Conservation (phyloP, 2,888 invertebrate genomes). For the Metacarcinus magister region DNA sequence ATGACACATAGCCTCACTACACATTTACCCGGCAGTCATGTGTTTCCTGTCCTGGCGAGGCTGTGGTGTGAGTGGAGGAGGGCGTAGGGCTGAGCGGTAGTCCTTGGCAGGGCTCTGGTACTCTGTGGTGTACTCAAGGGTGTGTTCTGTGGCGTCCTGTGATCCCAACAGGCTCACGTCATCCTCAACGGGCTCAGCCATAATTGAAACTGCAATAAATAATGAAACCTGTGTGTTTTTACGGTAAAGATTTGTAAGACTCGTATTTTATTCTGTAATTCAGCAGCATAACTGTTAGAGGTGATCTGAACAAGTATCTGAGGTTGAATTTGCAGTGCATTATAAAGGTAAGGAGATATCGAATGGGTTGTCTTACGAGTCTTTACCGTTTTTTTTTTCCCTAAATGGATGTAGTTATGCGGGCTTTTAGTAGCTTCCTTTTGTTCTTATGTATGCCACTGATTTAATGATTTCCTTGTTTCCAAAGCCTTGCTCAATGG, state of each 20-base stretch:
- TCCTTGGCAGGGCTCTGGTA: not conserved
- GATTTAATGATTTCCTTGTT: too few relatives aligned
- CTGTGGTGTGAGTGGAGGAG: conserved; percentile 50
- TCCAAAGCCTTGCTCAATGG: too few relatives aligned
- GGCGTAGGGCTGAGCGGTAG: conserved; percentile 28
- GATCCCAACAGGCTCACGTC: conserved; percentile 71
- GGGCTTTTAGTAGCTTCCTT: too few relatives aligned
- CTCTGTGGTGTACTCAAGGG: not conserved
- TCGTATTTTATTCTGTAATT: not conserved
- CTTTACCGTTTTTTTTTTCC: too few relatives aligned
- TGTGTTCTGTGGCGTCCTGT: conserved; percentile 63
- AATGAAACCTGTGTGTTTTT: not conserved
- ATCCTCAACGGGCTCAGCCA: conserved; percentile 79
- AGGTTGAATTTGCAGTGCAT: too few relatives aligned
- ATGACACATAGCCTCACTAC: not conserved
- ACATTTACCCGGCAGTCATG: not conserved
- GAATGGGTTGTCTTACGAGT: too few relatives aligned
- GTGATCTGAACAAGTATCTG: too few relatives aligned
- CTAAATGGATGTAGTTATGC: too few relatives aligned
- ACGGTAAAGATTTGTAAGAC: too few relatives aligned
- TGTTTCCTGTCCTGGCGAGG: conserved; percentile 61
- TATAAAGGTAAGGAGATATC: too few relatives aligned
- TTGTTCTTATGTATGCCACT: too few relatives aligned
- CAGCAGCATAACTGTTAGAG: too few relatives aligned
- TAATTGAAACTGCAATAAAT: conserved; percentile 61